Base-by-base conservation (phyloP, 1,140 invertebrate genomes). In the Calephelis virginiensis region DNA sequence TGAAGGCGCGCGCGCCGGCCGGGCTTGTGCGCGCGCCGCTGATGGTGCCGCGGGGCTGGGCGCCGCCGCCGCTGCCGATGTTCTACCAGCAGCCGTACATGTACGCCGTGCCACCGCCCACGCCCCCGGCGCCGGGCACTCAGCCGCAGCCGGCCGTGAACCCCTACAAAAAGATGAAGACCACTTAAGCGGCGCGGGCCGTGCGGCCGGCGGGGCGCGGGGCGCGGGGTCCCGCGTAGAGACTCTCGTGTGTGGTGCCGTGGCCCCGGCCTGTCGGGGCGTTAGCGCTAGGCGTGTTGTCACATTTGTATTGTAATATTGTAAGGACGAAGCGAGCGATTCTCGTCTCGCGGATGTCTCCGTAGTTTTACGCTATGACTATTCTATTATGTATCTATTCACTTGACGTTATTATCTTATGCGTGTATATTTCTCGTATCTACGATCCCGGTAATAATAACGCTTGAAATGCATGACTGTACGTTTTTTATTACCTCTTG, bases 101-200 rank as follows among this genome's bases (percentile, higher is more conserved):
- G 71, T 94, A 94, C 77, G 92, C 92, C 17, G 86, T 93, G 78
- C 93, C 93, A 28, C 93, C 92, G 73, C 88, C 94, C 67, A 73
- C 93, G 66, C 80, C 92, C 13, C 83, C 92, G 64, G 87, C 86
- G 61, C 80, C 89, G 5, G 78, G 87, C 0, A 91, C 92, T 1
- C 91, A 93, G 67, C 90, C 92, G 61, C 88, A 94, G 61, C 89
- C 92, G 56, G 90, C 94, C 38, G 94, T 95, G 81, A 96, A 96
- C 78, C 96, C 96, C 37, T 96, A 96, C 86, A 97, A 97, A 90
- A 96, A 97, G 91, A 95, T 96, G 94, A 96, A 96, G 92, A 97
- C 96, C 70, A 96, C 95, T 78, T 97, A 96, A 94, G 88, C 78
- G 78, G 73, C 67, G 70, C 68, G 69, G 66, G 64, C 72, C 77